Evolutionary conservation across 2,888 invertebrate genomes (phyloP).

Genomic region (Andrena marginata): DNA sequence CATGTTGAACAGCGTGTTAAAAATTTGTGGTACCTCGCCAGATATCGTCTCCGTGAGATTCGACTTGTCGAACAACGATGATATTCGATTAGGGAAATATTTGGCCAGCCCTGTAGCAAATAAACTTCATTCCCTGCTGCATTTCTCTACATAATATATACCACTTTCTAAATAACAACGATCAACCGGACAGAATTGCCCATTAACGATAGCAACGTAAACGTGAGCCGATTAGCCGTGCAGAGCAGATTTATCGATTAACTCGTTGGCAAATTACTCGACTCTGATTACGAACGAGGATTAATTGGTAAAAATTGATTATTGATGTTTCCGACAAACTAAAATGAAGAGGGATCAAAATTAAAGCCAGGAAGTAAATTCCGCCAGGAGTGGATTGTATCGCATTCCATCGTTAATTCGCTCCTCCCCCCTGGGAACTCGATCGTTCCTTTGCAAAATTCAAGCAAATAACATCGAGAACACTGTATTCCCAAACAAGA

Average conservation of each 20-base stretch:
- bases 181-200: too few relatives aligned
- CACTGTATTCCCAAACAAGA: conserved; percentile 14
- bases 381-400: neutral
- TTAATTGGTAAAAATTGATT: conserved; percentile 36
- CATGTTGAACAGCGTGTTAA: neutral
- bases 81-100: neutral
- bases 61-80: neutral
- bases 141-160: too few relatives aligned
- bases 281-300: conserved; percentile 4
- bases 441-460: too few relatives aligned
- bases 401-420: conserved; percentile 6
- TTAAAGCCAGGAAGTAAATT: conserved; percentile 26
- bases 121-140: too few relatives aligned
- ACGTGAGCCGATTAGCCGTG: conserved; percentile 29
- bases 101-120: too few relatives aligned
- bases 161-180: too few relatives aligned
- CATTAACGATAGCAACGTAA: neutral
- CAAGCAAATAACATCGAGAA: neutral
- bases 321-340: conserved; percentile 8
- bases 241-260: conserved; percentile 33
- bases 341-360: conserved; percentile 8
- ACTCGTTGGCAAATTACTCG: conserved; percentile 35
- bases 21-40: neutral
- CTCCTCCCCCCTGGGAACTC: neutral
- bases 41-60: neutral